Conservation (phyloP, 35 echinoderm and acorn worm species). For the Eucidaris tribuloides region DNA sequence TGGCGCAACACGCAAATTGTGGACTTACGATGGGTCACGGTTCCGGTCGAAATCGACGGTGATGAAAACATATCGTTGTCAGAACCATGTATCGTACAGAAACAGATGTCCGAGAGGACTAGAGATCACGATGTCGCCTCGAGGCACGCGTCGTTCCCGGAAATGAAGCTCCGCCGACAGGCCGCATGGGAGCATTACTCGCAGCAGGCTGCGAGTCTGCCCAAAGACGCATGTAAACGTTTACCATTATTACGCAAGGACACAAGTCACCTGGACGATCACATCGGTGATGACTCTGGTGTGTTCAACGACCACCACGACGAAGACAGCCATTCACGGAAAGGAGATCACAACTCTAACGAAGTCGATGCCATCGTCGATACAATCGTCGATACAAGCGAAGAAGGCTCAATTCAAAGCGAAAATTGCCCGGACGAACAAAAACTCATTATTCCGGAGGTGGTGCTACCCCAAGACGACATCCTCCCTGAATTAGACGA, state of each 20-base stretch:
- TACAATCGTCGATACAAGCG: neutral
- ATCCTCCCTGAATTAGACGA: neutral
- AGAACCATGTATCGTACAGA: constrained; percentile 3
- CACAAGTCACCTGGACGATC: neutral
- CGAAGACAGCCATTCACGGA: neutral
- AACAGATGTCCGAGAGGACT: neutral
- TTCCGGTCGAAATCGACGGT: neutral
- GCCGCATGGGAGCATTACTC: neutral
- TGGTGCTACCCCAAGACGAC: neutral
- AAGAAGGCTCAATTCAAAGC: neutral
- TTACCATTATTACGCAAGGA: neutral
- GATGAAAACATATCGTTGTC: neutral
- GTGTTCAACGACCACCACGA: constrained; percentile 27
- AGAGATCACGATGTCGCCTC: neutral
- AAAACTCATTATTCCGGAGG: too few species aligned
- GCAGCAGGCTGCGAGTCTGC: neutral
- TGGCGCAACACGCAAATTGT: constrained; percentile 25
- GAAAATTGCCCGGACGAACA: too few species aligned
- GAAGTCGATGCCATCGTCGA: neutral
- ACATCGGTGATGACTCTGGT: constrained; percentile 18
- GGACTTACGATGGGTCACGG: constrained; percentile 2
- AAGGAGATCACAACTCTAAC: constrained; percentile 11
- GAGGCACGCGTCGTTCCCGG: neutral
- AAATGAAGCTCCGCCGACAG: neutral
- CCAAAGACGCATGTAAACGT: neutral